phyloP scores from a whole-genome alignment of 2,797 vertebrate genomes.

The Mallotus villosus region DNA sequence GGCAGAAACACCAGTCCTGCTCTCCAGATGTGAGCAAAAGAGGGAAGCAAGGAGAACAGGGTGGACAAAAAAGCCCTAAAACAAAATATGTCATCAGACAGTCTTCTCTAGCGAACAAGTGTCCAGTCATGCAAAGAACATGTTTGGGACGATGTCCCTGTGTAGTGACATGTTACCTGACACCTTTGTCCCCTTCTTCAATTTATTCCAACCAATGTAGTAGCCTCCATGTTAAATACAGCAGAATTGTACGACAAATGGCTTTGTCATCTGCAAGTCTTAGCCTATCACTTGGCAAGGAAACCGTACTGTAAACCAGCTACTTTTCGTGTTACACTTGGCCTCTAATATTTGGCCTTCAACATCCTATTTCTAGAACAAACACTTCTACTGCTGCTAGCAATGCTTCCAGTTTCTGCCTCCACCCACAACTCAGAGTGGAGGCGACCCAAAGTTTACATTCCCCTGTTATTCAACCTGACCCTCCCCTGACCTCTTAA shows the following conservation, averaged over 20 bases:
- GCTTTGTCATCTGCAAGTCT: constrained; percentile 33
- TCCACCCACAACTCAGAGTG: constrained; percentile 7
- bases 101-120: too few relatives aligned
- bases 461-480: constrained; percentile 67
- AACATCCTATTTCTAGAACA: constrained; percentile 36
- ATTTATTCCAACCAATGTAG: constrained; percentile 18
- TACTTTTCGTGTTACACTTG: constrained; percentile 33
- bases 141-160: too few relatives aligned
- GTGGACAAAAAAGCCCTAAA: constrained; percentile 33
- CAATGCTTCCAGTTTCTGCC: constrained; percentile 11
- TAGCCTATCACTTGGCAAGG: constrained; percentile 18
- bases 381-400: constrained; percentile 29
- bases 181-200: not conserved
- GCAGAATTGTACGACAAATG: constrained; percentile 28
- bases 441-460: constrained; percentile 44
- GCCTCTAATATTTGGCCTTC: constrained; percentile 37
- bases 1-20: constrained; percentile 62
- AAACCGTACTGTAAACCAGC: constrained; percentile 39
- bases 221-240: constrained; percentile 39
- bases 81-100: constrained; percentile 11
- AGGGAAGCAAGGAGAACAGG: constrained; percentile 55
- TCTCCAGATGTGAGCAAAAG: constrained; percentile 77
- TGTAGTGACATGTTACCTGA: constrained; percentile 1
- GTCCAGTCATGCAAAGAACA: too few relatives aligned
- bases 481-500: constrained; percentile 54